These are phyloP conservation scores for Leptonema lineaticorne DNA, from an alignment of 1,140 invertebrate species.

Conservation along the genomic window DNA sequence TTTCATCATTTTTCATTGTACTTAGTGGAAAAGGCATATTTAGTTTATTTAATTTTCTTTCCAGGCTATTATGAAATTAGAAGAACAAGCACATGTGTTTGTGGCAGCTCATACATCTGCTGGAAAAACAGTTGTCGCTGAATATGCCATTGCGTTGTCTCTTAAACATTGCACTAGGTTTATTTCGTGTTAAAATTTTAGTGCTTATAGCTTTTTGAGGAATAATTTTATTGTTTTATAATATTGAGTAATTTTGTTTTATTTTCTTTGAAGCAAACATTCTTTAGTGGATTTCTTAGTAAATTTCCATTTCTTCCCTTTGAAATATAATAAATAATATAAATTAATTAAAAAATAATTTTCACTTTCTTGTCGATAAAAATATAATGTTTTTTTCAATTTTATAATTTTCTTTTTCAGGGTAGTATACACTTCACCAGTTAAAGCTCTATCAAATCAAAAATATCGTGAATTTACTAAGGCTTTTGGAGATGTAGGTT, in stretches of 20 bases:
- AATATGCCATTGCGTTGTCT: conserved; percentile 96
- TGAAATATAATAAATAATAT: not conserved
- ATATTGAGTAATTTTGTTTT: not conserved
- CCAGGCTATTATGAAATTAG: conserved; percentile 89
- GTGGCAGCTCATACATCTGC: conserved; percentile 99
- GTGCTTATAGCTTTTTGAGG: too few relatives aligned
- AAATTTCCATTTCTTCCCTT: too few relatives aligned
- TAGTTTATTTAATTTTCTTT: conserved; percentile 29
- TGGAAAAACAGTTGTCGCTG: conserved; percentile 98
- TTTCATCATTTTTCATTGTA: not conserved
- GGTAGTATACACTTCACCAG: conserved; percentile 98
- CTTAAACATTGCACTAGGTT: conserved; percentile 90
- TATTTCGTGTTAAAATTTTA: too few relatives aligned
- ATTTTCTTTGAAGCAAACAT: not conserved
- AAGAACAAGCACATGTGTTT: conserved; percentile 94
- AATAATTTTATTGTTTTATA: not conserved
- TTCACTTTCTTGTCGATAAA: not conserved
- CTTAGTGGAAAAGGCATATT: not conserved
- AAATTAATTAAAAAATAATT: too few relatives aligned
- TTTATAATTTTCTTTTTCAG: conserved; percentile 56
- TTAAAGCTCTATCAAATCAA: conserved; percentile 99
- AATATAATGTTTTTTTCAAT: not conserved
- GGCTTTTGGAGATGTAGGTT: conserved; percentile 88
- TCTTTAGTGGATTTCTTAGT: not conserved
- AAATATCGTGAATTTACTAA: conserved; percentile 97